phyloP scores from a whole-genome alignment of 2,113 vertebrate species.

The Synodontis membranacea region DNA sequence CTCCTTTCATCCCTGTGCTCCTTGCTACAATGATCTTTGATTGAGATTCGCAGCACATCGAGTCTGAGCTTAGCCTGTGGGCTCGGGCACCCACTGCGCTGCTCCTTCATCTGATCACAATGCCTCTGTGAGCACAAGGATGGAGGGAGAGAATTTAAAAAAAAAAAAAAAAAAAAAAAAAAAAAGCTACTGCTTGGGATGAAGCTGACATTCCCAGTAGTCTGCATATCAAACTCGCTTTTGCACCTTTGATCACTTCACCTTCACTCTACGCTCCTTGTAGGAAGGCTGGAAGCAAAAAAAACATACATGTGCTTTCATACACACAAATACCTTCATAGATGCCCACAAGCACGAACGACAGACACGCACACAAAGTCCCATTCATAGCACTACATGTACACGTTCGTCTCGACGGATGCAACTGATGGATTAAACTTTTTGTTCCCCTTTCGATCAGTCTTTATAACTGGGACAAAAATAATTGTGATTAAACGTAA shows the following conservation, averaged over 20 bases:
- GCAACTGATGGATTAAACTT: background rate
- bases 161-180: conserved; percentile 23
- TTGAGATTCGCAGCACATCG: conserved; percentile 58
- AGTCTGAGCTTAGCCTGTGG: conserved; percentile 47
- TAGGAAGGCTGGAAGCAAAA: conserved; percentile 29
- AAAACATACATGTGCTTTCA: background rate
- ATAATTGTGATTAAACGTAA: background rate
- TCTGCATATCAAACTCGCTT: conserved; percentile 56
- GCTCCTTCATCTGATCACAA: conserved; percentile 57
- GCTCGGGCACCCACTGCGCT: conserved; percentile 50
- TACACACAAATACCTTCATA: background rate
- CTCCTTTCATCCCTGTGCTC: conserved; percentile 48
- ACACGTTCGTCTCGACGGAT: background rate
- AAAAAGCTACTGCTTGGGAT: conserved; percentile 34
- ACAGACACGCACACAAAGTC: background rate
- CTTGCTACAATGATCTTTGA: conserved; percentile 55
- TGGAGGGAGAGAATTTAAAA: background rate
- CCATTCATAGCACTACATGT: background rate
- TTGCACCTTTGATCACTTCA: conserved; percentile 54
- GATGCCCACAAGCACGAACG: background rate
- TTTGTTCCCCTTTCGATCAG: background rate
- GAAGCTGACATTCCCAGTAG: conserved; percentile 43
- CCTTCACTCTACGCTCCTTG: conserved; percentile 29
- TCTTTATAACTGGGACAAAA: background rate
- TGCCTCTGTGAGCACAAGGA: conserved; percentile 46